Conservation (phyloP, 2,797 vertebrate genomes). For the Synaphobranchus kaupii region DNA sequence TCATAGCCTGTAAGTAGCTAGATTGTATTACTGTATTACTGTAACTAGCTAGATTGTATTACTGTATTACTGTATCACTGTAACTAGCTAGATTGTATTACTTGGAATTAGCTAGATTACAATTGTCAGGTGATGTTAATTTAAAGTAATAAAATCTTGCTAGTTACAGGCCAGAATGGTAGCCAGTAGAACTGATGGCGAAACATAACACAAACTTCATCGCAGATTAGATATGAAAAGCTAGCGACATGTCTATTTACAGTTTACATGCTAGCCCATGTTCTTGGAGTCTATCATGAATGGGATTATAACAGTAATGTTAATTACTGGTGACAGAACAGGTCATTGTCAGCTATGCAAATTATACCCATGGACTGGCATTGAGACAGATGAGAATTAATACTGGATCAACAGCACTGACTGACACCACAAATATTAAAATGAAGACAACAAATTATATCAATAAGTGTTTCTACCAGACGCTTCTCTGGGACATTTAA, state of each 20-base stretch:
- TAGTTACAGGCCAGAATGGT: background rate
- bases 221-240: background rate
- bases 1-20: background rate
- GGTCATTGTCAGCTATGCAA: background rate
- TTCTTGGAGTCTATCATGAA: background rate
- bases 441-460: background rate
- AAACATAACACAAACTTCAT: background rate
- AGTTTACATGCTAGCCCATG: background rate
- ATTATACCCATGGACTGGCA: background rate
- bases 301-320: background rate
- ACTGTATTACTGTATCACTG: too few species aligned
- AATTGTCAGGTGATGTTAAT: background rate
- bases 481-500: background rate
- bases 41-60: too few species aligned
- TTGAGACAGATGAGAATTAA: background rate
- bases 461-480: background rate
- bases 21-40: background rate
- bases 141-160: background rate
- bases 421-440: background rate
- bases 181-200: background rate
- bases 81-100: background rate
- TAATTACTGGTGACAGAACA: background rate
- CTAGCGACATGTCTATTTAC: background rate
- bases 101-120: background rate
- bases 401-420: background rate